Evolutionary conservation across 2,113 vertebrate species (phyloP).

Genomic region (Cryptoleucopteryx plumbea): DNA sequence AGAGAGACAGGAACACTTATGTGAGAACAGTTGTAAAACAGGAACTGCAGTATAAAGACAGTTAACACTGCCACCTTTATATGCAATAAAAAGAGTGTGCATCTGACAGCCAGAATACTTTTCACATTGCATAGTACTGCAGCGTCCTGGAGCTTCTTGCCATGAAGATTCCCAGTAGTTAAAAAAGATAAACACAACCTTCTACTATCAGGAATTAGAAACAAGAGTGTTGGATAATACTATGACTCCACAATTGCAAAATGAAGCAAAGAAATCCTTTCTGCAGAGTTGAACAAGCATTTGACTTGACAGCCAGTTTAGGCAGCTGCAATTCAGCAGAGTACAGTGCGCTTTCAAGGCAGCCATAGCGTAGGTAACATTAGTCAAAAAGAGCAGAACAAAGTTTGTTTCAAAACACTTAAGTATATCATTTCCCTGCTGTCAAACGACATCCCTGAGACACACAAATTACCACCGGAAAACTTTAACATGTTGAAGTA

Average conservation of each 20-base stretch:
- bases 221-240: not conserved
- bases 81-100: not conserved
- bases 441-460: not conserved
- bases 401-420: not conserved
- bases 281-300: not conserved
- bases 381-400: not conserved
- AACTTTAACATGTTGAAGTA: not conserved
- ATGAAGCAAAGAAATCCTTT: not conserved
- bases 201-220: not conserved
- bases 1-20: not conserved
- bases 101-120: not conserved
- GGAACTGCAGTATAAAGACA: not conserved
- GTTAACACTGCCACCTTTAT: not conserved
- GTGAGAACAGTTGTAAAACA: not conserved
- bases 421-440: not conserved
- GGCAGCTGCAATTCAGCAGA: not conserved
- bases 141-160: not conserved
- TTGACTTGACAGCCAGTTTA: not conserved
- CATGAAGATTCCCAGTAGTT: not conserved
- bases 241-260: not conserved
- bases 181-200: not conserved
- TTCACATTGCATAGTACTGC: not conserved
- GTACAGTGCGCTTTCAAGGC: not conserved
- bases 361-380: fast-evolving
- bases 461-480: not conserved